Evolutionary conservation across 1,140 invertebrate species (phyloP), one percentile per base, ranked within the genome.

Genomic region (Caerostris darwini): DNA sequence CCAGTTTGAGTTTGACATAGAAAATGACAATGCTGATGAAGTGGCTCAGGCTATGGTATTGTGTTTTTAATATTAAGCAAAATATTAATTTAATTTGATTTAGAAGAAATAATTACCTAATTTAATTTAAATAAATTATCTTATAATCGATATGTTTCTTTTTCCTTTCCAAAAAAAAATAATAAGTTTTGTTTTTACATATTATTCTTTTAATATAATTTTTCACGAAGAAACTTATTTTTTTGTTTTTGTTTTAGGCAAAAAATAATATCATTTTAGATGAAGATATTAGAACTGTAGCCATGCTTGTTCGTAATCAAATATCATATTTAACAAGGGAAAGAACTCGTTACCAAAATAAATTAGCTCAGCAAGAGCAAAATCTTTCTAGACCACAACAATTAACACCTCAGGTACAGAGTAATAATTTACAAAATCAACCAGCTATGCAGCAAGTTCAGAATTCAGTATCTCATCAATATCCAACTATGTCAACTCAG

Each of bases 1-100:
- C 95, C 99, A 99, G 96, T 99, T 99, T 97, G 99, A 99, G 95
- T 99, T 99, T 97, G 98, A 99, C 96, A 98, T 99, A 94, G 97
- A 97, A 95, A 97, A 97, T 90, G 99, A 99, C 96, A 98, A 99
- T 96, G 98, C 98, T 94, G 98, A 99, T 95, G 98, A 99, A 95
- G 98, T 99, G 93, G 98, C 99, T 82, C 97, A 98, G 95, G 99
- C 99, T 96, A 99, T 99, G 99, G 97, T 97, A 96, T 59, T 96
- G 56, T 59, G 8, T 82, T 10, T 3, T 7, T 17, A 82, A 54
- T 64, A 64, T 5, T 64, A 34, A 34, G 34, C 34, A 34, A 34
- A 34, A 34, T 34, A 34, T 34, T 34, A 34, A 34, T 34, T 34
- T 34, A 34, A 34, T 34, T 34, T 34, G 34, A 34, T 34, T 34